Evolutionary conservation across 2,797 vertebrate species (phyloP), one percentile per base, ranked within the genome.

Genomic region (Intellagama lesueurii): DNA sequence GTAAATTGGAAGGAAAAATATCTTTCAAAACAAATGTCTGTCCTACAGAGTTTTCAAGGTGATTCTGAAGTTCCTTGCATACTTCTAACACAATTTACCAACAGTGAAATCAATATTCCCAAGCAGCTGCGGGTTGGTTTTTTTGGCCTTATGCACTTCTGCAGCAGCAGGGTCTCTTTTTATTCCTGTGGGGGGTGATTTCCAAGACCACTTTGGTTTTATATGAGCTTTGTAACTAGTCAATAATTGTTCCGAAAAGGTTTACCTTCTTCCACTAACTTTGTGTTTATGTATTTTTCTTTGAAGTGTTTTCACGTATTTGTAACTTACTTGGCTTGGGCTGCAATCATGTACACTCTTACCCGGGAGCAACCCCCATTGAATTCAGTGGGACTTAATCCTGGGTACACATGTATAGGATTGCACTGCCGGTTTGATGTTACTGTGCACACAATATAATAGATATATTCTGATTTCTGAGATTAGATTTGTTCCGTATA

Each of bases 391-490:
- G 40, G 60, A 80, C 32, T 81, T 87, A 52, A 56, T 72, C 52
- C 68, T 35, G 24, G 52, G 78, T 70, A 81, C 28, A 24, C 4
- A 28, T 80, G 78, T 35, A 87, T 72, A 72, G 26, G 68, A 87
- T 28, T 72, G 68, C 68, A 60, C 32, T 72, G 24, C 75, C 82
- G 91, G 90, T 91, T 94, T 87, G 88, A 92, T 66, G 11, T 94
- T 95, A 94, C 95, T 96, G 95, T 95, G 95, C 95, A 95, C 80
- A 94, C 94, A 95, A 94, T 94, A 96, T 94, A 91, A 88, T 84
- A 56, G 81, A 88, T 92, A 69, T 40, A 76, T 79, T 78, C 80
- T 47, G 7, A 47, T 87, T 89, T 35, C 85, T 85, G 49, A 66
- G 87, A 91, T 88, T 60, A 88, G 30, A 44, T 75, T 81, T 83